Percentiles rank a stretch among this genome's conserved stretches.
Conservation (phyloP, 2,888 invertebrate species). For the Tiliacea aurago region DNA sequence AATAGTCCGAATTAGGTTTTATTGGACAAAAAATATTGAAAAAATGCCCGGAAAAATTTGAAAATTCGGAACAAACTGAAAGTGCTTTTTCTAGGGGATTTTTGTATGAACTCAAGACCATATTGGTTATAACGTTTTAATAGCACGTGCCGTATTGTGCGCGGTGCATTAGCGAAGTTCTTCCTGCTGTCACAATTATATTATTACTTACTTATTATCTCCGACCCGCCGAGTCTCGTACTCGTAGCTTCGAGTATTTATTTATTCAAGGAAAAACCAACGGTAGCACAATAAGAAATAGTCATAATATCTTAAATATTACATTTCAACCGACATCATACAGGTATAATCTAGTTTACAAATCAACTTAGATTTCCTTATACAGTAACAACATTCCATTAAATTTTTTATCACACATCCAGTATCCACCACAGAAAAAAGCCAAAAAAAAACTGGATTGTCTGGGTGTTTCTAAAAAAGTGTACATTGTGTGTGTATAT, state of each 20-base stretch:
- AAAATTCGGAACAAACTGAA: too few relatives aligned
- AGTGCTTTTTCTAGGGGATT: too few relatives aligned
- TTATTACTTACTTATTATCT: background rate
- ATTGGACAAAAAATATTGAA: too few relatives aligned
- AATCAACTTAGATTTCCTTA: background rate
- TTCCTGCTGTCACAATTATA: background rate
- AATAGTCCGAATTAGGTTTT: too few relatives aligned
- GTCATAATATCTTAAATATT: too few relatives aligned
- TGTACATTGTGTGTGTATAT: background rate
- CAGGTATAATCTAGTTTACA: background rate
- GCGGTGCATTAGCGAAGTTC: background rate
- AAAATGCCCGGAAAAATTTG: too few relatives aligned
- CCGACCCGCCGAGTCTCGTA: too few relatives aligned
- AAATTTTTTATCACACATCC: background rate
- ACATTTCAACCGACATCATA: too few relatives aligned
- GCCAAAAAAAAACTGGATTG: background rate
- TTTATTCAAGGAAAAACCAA: too few relatives aligned
- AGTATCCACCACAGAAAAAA: background rate
- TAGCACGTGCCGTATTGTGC: background rate
- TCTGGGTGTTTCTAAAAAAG: constrained; percentile 10
- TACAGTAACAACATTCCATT: constrained; percentile 6
- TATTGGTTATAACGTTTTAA: background rate
- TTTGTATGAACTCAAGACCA: too few relatives aligned
- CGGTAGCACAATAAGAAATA: too few relatives aligned
- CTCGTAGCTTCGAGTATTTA: background rate